These are phyloP conservation scores for Agrenia bidenticulata DNA, from an alignment of 2,888 invertebrate genomes.

Conservation along the genomic window DNA sequence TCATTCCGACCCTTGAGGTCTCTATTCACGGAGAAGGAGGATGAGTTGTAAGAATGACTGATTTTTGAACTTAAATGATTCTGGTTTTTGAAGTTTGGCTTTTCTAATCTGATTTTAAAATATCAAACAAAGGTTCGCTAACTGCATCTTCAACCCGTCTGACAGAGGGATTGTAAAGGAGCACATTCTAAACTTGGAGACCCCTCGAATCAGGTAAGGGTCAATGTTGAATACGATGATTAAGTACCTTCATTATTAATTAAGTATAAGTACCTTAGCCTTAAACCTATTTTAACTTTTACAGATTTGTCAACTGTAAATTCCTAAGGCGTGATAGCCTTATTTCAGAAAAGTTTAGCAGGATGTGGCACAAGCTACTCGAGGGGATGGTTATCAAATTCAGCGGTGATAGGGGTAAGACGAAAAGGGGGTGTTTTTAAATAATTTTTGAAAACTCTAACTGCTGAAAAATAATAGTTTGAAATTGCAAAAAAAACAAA, in stretches of 20 bases:
- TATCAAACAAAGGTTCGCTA: constrained; percentile 20
- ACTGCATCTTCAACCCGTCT: constrained; percentile 39
- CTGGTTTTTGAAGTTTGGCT: too few species aligned
- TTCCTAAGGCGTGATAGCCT: constrained; percentile 32
- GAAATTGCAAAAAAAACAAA: too few species aligned
- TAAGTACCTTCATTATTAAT: too few species aligned
- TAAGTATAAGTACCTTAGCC: not conserved
- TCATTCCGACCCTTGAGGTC: constrained; percentile 25
- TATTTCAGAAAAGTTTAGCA: constrained; percentile 18
- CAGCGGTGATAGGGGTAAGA: not conserved
- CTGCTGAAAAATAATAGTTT: too few species aligned
- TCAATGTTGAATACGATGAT: too few species aligned
- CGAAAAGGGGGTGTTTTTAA: not conserved
- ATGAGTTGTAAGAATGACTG: not conserved
- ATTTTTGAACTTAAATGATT: too few species aligned
- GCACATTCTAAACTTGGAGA: constrained; percentile 32
- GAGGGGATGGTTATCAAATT: constrained; percentile 26
- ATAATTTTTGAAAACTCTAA: too few species aligned
- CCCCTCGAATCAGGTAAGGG: constrained; percentile 29
- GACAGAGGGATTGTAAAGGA: constrained; percentile 32
- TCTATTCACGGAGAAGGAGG: not conserved
- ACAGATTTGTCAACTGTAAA: constrained; percentile 34
- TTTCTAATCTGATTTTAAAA: too few species aligned
- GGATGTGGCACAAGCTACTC: constrained; percentile 24
- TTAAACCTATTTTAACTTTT: constrained; percentile 6